Percentiles rank a stretch among this genome's conserved stretches.
Evolutionary conservation across 1,140 invertebrate species (phyloP).

Genomic region (Polyergus mexicanus): DNA sequence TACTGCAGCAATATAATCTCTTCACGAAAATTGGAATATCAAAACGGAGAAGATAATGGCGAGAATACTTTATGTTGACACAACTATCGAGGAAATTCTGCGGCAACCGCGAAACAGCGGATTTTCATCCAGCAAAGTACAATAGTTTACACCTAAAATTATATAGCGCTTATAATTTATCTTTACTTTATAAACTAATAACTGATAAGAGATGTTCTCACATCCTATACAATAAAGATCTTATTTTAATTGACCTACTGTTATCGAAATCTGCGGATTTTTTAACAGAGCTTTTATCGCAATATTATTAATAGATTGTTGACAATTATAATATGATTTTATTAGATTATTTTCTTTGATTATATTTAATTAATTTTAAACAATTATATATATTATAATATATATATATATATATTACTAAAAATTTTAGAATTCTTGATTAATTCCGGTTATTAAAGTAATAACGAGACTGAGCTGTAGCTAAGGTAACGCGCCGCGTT

Average conservation of each 20-base stretch:
- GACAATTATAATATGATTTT: background rate
- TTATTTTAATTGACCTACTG: background rate
- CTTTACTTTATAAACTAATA: background rate
- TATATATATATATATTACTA: background rate
- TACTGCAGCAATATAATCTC: background rate
- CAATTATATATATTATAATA: background rate
- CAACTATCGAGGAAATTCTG: slow-evolving; percentile 7
- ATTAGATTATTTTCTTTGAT: too few relatives aligned
- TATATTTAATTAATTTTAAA: background rate
- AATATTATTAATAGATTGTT: background rate
- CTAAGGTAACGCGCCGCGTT: slow-evolving; percentile 32
- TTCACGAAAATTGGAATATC: background rate
- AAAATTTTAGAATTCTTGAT: slow-evolving; percentile 4
- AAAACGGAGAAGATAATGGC: background rate
- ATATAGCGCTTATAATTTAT: background rate
- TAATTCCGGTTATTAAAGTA: slow-evolving; percentile 27
- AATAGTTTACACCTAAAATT: background rate
- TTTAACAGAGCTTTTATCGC: background rate
- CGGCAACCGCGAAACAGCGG: background rate
- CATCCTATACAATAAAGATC: background rate
- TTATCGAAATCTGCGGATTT: background rate
- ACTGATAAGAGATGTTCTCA: background rate
- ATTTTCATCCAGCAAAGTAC: slow-evolving; percentile 32
- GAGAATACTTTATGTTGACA: slow-evolving; percentile 26
- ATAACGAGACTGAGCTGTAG: background rate